A percentile compares a stretch with the other conserved stretches of the same genome.
phyloP scores from a whole-genome alignment of 1,140 invertebrate species.

The Diachasmimorpha longicaudata region DNA sequence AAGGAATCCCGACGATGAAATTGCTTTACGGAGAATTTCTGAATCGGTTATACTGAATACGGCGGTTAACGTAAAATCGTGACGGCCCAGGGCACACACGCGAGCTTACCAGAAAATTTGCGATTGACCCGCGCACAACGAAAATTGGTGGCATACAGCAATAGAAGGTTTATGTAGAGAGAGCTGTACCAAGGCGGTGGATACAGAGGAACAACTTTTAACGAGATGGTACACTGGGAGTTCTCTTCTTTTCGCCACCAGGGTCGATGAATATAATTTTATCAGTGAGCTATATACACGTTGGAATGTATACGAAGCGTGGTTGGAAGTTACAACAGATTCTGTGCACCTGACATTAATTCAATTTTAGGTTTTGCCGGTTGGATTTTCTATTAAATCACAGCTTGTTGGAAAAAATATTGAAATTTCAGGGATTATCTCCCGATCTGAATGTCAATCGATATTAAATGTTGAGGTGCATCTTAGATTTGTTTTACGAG shows the following conservation, averaged over 20 bases:
- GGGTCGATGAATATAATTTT: not conserved
- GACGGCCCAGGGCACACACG: slow-evolving; percentile 62
- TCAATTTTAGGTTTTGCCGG: too few relatives aligned
- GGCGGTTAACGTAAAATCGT: slow-evolving; percentile 59
- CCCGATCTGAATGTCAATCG: too few relatives aligned
- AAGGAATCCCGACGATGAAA: slow-evolving; percentile 58
- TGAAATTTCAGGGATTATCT: too few relatives aligned
- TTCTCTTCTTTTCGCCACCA: slow-evolving; percentile 6
- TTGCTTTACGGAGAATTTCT: slow-evolving; percentile 59
- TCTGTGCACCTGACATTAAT: not conserved
- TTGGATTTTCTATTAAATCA: too few relatives aligned
- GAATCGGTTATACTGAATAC: slow-evolving; percentile 53
- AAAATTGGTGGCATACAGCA: slow-evolving; percentile 19
- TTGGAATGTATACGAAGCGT: too few relatives aligned
- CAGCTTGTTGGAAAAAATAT: too few relatives aligned
- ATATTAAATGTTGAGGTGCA: too few relatives aligned
- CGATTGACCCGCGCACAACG: slow-evolving; percentile 62
- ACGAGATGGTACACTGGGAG: slow-evolving; percentile 15
- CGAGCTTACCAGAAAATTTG: slow-evolving; percentile 62
- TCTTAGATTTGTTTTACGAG: too few relatives aligned
- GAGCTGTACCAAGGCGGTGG: not conserved
- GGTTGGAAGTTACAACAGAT: not conserved
- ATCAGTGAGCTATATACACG: not conserved
- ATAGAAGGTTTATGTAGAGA: slow-evolving; percentile 16
- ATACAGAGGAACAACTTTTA: slow-evolving; percentile 24